These are phyloP conservation scores for Platycercus adscitus DNA, from an alignment of 2,113 vertebrate genomes.

Conservation along the genomic window DNA sequence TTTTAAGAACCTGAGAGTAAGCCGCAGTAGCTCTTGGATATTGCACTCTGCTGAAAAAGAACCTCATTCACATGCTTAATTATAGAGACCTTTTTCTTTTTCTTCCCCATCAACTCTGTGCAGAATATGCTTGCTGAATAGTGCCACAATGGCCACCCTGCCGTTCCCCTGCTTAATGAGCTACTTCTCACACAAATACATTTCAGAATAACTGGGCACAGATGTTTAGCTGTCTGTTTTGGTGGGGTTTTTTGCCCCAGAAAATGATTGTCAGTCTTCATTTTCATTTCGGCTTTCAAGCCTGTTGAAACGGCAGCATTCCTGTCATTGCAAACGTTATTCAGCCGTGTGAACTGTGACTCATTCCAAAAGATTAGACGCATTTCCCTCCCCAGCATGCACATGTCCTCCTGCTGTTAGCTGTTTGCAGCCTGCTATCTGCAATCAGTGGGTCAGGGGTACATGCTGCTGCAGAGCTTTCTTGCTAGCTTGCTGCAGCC, in stretches of 20 bases:
- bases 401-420: background rate
- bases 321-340: background rate
- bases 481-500: background rate
- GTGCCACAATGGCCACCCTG: background rate
- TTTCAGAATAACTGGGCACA: background rate
- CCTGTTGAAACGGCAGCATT: conserved; percentile 22
- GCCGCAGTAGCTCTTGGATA: background rate
- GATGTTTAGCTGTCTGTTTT: background rate
- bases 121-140: background rate
- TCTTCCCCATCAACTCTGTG: background rate
- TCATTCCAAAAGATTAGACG: conserved; percentile 17
- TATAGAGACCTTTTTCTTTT: background rate
- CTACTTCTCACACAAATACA: background rate
- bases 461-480: background rate
- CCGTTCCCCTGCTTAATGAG: conserved; percentile 11
- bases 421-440: background rate
- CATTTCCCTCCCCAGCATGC: background rate
- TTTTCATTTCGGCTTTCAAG: conserved; percentile 14
- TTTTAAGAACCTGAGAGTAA: background rate
- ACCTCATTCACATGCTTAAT: conserved; percentile 13
- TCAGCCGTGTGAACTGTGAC: conserved; percentile 1
- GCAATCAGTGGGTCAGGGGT: background rate
- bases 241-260: background rate
- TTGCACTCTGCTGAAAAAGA: background rate
- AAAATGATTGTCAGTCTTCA: conserved; percentile 49